Evolutionary conservation across 2,888 invertebrate genomes (phyloP).

Genomic region (Sphaerophoria rueppellii): DNA sequence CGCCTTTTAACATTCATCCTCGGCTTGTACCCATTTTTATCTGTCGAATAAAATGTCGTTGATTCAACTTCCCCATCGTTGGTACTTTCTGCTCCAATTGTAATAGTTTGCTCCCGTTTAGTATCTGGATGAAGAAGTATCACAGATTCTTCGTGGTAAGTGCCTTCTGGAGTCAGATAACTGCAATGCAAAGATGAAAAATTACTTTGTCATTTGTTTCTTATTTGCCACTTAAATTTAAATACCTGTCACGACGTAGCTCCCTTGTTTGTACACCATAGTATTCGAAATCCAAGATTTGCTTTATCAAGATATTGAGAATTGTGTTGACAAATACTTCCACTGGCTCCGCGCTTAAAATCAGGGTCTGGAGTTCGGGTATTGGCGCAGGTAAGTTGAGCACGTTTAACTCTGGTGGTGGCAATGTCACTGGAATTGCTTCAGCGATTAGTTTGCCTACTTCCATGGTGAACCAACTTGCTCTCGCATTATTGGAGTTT

Average conservation of each 20-base stretch:
- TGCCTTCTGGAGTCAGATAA: conserved; percentile 52
- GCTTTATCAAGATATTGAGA: neutral
- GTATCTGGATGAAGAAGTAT: conserved; percentile 80
- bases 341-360: neutral
- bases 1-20: conserved; percentile 43
- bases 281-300: neutral
- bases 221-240: no score
- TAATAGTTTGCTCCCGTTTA: conserved; percentile 78
- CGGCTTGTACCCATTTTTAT: conserved; percentile 80
- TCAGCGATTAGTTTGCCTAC: neutral
- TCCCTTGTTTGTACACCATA: neutral
- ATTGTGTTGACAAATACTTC: neutral
- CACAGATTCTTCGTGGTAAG: conserved; percentile 79
- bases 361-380: neutral
- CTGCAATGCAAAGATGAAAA: neutral
- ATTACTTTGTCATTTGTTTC: neutral
- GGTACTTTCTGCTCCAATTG: conserved; percentile 78
- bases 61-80: conserved; percentile 78
- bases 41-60: conserved; percentile 80
- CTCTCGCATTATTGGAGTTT: no score
- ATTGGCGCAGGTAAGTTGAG: neutral
- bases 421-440: neutral
- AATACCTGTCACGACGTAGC: neutral
- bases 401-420: neutral
- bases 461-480: no score